These are phyloP conservation scores for Syngnathus rostellatus DNA, from an alignment of 2,797 vertebrate species.

Conservation along the genomic window DNA sequence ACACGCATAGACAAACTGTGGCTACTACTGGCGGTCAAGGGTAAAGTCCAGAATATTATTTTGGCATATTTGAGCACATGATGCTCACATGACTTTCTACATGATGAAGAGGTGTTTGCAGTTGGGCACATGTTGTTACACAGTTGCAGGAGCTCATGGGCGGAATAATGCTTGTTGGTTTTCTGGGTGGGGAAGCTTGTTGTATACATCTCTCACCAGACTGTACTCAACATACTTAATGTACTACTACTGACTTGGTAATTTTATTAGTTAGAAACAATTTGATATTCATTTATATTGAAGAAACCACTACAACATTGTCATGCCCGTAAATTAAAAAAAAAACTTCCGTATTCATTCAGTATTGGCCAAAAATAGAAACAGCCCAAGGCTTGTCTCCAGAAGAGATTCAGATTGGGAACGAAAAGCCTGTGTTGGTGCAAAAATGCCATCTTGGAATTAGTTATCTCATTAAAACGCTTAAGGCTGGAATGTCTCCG, in stretches of 20 bases:
- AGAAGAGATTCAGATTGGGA: conserved; percentile 19
- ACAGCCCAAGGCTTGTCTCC: conserved; percentile 9
- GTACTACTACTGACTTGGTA: conserved; percentile 8
- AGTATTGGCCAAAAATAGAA: background rate
- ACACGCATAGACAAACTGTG: conserved; percentile 4
- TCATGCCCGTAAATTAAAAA: background rate
- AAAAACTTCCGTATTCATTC: background rate
- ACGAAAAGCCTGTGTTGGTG: conserved; percentile 17
- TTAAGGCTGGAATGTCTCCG: conserved; percentile 57
- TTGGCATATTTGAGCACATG: background rate
- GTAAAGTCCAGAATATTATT: conserved; percentile 8
- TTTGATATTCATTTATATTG: conserved; percentile 24
- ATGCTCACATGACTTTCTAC: conserved; percentile 47
- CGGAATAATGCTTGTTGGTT: conserved; percentile 39
- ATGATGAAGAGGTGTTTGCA: conserved; percentile 60
- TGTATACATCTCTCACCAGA: conserved; percentile 28
- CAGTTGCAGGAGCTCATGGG: conserved; percentile 31
- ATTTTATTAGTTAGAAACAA: conserved; percentile 13
- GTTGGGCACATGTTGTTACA: conserved; percentile 43
- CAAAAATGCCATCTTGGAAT: conserved; percentile 35
- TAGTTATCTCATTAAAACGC: conserved; percentile 60
- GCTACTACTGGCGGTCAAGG: conserved; percentile 5
- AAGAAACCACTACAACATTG: background rate
- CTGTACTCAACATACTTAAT: background rate
- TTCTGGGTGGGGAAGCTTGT: conserved; percentile 37